A percentile compares a stretch with the other conserved stretches of the same genome.
These are phyloP conservation scores for Cyclophora albipunctata DNA, from an alignment of 2,888 invertebrate genomes.

Conservation along the genomic window DNA sequence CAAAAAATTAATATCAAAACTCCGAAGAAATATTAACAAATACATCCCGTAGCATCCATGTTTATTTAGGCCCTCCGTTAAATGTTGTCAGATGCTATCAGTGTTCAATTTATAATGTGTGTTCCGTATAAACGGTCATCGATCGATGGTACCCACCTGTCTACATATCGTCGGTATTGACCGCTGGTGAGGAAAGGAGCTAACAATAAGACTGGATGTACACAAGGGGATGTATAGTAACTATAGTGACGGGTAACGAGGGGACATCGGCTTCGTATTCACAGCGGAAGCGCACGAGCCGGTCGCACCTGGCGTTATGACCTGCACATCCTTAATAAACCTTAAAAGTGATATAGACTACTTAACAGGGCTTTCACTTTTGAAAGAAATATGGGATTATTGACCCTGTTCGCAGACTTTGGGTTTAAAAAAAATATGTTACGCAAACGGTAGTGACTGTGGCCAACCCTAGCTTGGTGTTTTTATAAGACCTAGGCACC, in stretches of 20 bases:
- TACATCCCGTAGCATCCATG: background rate
- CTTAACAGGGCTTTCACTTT: background rate
- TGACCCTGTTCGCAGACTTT: too few species aligned
- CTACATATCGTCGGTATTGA: slow-evolving; percentile 4
- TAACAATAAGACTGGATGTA: background rate
- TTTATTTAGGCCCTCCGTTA: background rate
- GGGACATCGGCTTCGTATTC: slow-evolving; percentile 2
- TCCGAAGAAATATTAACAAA: too few species aligned
- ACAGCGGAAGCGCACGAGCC: slow-evolving; percentile 58
- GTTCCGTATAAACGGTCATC: slow-evolving; percentile 18
- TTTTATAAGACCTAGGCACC: too few species aligned
- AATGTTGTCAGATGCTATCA: slow-evolving; percentile 11
- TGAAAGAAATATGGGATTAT: too few species aligned
- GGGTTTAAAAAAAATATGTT: too few species aligned
- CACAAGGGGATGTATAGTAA: background rate
- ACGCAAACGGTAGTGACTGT: too few species aligned
- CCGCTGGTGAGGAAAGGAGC: slow-evolving; percentile 3
- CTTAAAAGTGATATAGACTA: slow-evolving; percentile 50
- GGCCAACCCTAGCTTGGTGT: too few species aligned
- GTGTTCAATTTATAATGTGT: slow-evolving; percentile 13
- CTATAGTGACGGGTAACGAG: slow-evolving; percentile 1
- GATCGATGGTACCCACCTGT: slow-evolving; percentile 37
- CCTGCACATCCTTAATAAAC: slow-evolving; percentile 59
- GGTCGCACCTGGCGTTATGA: slow-evolving; percentile 54
- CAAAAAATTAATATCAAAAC: too few species aligned